Evolutionary conservation across 2,113 vertebrate species (phyloP).

Genomic region (Poeciliopsis retropinna): DNA sequence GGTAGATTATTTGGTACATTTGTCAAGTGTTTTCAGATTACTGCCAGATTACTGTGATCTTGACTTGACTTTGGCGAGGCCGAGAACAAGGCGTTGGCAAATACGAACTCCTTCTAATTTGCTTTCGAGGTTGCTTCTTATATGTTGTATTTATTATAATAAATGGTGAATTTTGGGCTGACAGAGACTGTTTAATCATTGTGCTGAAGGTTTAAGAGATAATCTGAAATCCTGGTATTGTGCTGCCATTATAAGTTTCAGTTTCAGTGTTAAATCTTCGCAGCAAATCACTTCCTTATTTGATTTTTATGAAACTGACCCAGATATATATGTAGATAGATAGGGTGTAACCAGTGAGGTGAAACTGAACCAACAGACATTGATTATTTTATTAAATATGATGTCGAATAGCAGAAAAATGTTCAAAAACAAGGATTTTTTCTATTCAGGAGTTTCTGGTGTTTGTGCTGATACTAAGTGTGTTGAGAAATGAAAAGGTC

Average conservation of each 20-base stretch:
- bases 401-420: not conserved
- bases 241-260: not conserved
- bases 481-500: constrained; percentile 52
- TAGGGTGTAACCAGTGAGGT: not conserved
- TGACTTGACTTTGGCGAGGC: constrained; percentile 71
- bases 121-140: not conserved
- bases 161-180: not conserved
- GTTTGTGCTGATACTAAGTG: constrained; percentile 5
- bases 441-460: not conserved
- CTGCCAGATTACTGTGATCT: constrained; percentile 47
- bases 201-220: not conserved
- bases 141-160: not conserved
- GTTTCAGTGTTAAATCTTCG: not conserved
- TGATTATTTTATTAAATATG: not conserved
- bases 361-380: not conserved
- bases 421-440: not conserved
- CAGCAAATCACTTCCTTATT: not conserved
- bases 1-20: not conserved
- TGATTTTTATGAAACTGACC: not conserved
- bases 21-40: constrained; percentile 8
- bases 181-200: constrained; percentile 22
- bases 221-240: not conserved
- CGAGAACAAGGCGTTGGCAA: constrained; percentile 17
- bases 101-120: not conserved
- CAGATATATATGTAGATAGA: not conserved